Base-by-base conservation (phyloP, 2,888 invertebrate genomes). In the Drepana falcataria region DNA sequence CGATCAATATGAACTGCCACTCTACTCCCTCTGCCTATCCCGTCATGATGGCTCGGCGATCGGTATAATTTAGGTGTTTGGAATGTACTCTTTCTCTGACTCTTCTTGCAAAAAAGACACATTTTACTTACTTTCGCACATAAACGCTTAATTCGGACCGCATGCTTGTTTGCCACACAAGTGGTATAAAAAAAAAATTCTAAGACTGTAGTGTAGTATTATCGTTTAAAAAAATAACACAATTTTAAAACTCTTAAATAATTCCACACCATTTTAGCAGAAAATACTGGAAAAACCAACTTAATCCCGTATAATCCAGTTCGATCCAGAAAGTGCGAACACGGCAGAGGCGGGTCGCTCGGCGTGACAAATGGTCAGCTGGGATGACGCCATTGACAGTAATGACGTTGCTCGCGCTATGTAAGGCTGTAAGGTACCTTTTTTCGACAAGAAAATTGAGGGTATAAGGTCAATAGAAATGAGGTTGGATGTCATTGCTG, bases 351-450 rank as follows among this genome's bases (percentile, higher is more conserved):
- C 79, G 79, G 75, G 75, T 65, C 64, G 58, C 64, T 63, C 69
- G 49, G 67, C 60, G 75, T 82, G 81, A 82, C 77, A 79, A 81
- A 82, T 81, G 79, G 77, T 74, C 79, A 75, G 66, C 53, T 64
- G 66, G 73, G 74, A 77, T 81, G 79, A 77, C 73, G 77, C 71
- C 66, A 81, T 80, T 73, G 81, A 74, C 77, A 72, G 77, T 81
- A 80, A 81, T 81, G 75, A 73, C 63, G 62, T 51, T 52, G 48
- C 52, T 48, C 53, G 54, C 52, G 48, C 44, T 48, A 33, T 52
- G 35, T 48, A 41, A 55, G 21, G 35, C 21, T 21, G 21, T 21
- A 21, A 21, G 35, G 7, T 35, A 33, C 44, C 37, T 52, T 58
- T 55, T 52, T 52, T 35, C 44, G 44, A 44, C 44, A 21, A 21